A percentile compares a stretch with the other conserved stretches of the same genome.
phyloP scores from a whole-genome alignment of 2,888 invertebrate genomes.

The Dendrolimus pini region DNA sequence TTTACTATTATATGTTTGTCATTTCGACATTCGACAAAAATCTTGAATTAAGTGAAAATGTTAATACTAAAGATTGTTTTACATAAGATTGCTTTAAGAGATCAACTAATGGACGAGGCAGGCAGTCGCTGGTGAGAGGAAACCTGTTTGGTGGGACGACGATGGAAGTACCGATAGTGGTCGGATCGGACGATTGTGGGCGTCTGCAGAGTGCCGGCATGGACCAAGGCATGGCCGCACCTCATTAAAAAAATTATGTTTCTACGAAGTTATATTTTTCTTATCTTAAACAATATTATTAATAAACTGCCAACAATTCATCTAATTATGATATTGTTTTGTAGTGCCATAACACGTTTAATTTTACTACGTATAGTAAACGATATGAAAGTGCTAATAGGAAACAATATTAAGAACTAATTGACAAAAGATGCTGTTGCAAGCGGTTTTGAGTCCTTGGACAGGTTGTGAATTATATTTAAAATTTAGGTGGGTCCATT shows the following conservation, averaged over 20 bases:
- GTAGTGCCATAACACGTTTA: not conserved
- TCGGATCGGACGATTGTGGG: constrained; percentile 31
- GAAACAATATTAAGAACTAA: not conserved
- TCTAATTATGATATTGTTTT: not conserved
- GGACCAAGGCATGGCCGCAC: constrained; percentile 28
- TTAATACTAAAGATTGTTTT: constrained; percentile 5
- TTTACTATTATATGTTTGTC: too few relatives aligned
- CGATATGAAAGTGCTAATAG: not conserved
- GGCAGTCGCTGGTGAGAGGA: constrained; percentile 54
- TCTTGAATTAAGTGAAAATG: not conserved
- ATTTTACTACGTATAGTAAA: not conserved
- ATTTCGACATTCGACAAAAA: too few relatives aligned
- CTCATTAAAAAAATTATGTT: constrained; percentile 15
- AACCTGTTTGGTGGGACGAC: constrained; percentile 55
- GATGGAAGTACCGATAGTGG: constrained; percentile 7
- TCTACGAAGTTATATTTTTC: not conserved
- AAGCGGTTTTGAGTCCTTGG: constrained; percentile 13
- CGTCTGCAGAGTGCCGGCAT: constrained; percentile 27
- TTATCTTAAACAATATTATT: too few relatives aligned
- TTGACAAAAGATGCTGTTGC: not conserved
- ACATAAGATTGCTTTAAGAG: constrained; percentile 12
- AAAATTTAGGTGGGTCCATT: constrained; percentile 61
- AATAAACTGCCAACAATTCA: too few relatives aligned
- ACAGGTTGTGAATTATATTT: constrained; percentile 67
- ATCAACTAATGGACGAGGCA: constrained; percentile 24